Evolutionary conservation across 23 tunicate genomes (phyloP).

Genomic region (Phallusia fumigata): DNA sequence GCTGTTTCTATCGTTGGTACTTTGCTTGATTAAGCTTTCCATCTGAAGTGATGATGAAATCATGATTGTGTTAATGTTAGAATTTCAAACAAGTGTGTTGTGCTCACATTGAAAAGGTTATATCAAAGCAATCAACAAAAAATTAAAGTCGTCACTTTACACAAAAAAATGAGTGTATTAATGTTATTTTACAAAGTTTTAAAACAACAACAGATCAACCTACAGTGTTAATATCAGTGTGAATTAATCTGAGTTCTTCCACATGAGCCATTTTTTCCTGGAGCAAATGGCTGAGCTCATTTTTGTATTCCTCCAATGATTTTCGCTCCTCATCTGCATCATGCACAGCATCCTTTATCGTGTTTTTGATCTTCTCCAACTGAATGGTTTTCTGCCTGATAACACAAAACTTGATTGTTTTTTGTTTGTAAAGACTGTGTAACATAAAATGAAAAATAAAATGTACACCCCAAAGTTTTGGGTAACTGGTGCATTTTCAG

Average conservation of each 20-base stretch:
- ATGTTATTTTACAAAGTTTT: too few species aligned
- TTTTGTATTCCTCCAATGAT: constrained; percentile 55
- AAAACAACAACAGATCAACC: constrained; percentile 1
- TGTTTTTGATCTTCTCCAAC: constrained; percentile 61
- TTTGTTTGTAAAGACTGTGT: too few species aligned
- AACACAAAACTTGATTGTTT: too few species aligned
- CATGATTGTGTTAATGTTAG: not conserved
- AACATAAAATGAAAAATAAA: too few species aligned
- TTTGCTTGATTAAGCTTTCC: constrained; percentile 85
- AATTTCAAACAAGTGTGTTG: too few species aligned
- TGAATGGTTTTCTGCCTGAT: constrained; percentile 73
- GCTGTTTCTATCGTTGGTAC: constrained; percentile 30
- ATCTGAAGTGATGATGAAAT: constrained; percentile 36
- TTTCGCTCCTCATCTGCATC: constrained; percentile 67
- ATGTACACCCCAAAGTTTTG: too few species aligned
- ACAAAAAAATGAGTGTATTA: too few species aligned
- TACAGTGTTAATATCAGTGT: constrained; percentile 90
- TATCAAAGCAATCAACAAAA: too few species aligned
- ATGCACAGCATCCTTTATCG: constrained; percentile 48
- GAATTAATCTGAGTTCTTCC: constrained; percentile 83
- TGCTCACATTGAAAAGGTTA: too few species aligned
- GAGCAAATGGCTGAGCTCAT: constrained; percentile 57
- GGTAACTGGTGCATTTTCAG: too few species aligned
- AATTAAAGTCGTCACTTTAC: too few species aligned
- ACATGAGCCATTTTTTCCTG: constrained; percentile 99